These are phyloP conservation scores for Sarcoramphus papa DNA, from an alignment of 2,797 vertebrate species.

Conservation along the genomic window DNA sequence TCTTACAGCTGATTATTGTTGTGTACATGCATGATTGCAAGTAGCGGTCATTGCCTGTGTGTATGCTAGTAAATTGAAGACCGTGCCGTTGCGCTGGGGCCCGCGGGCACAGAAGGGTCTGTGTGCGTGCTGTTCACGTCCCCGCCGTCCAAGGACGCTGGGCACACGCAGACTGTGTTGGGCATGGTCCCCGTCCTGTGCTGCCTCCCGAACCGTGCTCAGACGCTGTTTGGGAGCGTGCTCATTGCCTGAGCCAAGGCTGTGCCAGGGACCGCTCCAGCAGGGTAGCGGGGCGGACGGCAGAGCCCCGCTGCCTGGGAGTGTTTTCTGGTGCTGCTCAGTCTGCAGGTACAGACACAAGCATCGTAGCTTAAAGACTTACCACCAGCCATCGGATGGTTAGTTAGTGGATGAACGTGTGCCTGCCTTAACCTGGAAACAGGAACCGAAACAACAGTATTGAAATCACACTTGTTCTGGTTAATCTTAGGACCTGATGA, in stretches of 20 bases:
- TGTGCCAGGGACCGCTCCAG: not conserved
- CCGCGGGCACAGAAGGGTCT: too few species aligned
- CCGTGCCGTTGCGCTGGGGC: fast-evolving
- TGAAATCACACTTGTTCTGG: too few species aligned
- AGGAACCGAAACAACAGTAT: too few species aligned
- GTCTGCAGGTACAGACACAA: fast-evolving
- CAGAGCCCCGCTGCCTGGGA: not conserved
- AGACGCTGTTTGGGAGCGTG: fast-evolving
- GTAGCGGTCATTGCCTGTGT: not conserved
- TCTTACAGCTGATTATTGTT: too few species aligned
- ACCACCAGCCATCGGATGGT: fast-evolving
- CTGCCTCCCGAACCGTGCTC: not conserved
- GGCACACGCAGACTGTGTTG: not conserved
- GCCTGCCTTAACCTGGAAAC: not conserved
- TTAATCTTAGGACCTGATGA: not conserved
- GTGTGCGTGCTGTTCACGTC: not conserved
- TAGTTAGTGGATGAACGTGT: fast-evolving
- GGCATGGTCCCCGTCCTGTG: not conserved
- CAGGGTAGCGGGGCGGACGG: fast-evolving
- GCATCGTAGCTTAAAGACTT: not conserved
- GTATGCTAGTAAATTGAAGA: too few species aligned
- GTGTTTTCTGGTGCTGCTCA: not conserved
- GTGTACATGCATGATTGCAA: not conserved
- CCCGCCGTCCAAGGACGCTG: not conserved
- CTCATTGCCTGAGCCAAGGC: not conserved